Percentiles rank a stretch among this genome's conserved stretches.
phyloP scores from a whole-genome alignment of 2,797 vertebrate species.

The Jordanella pulchra region DNA sequence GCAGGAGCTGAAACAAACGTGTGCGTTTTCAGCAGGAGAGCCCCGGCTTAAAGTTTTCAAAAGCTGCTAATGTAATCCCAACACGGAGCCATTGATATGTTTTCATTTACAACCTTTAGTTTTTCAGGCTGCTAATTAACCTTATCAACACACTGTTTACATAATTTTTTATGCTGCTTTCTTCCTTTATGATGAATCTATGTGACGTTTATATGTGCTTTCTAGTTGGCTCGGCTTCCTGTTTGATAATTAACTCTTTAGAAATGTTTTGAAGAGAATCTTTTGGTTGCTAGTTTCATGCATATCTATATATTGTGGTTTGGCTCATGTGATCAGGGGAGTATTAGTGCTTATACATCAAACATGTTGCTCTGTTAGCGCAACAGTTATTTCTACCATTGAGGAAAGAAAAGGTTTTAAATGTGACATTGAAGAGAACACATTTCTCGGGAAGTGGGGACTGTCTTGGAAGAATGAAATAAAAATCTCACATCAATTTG shows the following conservation, averaged over 20 bases:
- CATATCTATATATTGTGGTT: conserved; percentile 36
- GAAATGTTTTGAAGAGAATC: background rate
- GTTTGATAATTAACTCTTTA: conserved; percentile 4
- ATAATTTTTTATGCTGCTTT: background rate
- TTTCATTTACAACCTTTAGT: conserved; percentile 11
- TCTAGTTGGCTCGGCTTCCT: background rate
- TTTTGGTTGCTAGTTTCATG: background rate
- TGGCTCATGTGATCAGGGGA: conserved; percentile 25
- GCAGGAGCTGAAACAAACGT: conserved; percentile 58
- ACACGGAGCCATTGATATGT: conserved; percentile 17
- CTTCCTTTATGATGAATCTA: conserved; percentile 3
- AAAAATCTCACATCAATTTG: background rate
- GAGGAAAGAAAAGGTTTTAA: background rate
- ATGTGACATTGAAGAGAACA: background rate
- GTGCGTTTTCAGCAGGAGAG: conserved; percentile 36
- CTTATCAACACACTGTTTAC: background rate
- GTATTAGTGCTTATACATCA: background rate
- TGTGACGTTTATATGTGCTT: background rate
- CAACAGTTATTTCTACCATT: background rate
- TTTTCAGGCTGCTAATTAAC: conserved; percentile 11
- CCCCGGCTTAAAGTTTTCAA: conserved; percentile 40
- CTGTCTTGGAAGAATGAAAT: too few species aligned
- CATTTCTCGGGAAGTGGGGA: background rate
- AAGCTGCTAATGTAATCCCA: conserved; percentile 21
- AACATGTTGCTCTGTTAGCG: background rate